A percentile compares a stretch with the other conserved stretches of the same genome.
Conservation (phyloP, 2,888 invertebrate species). For the Brachyptera risi region DNA sequence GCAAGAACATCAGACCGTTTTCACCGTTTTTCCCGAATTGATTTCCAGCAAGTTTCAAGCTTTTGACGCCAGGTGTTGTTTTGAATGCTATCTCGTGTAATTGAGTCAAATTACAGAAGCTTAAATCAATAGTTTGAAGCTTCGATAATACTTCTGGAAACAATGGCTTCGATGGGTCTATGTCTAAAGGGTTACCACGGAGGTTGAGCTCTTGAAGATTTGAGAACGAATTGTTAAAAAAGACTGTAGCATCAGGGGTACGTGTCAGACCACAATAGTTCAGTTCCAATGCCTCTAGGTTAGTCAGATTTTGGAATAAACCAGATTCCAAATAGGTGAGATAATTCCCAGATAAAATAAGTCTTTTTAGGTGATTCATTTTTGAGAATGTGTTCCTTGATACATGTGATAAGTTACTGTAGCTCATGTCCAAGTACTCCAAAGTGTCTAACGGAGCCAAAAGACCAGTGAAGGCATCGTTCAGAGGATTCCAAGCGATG, state of each 20-base stretch:
- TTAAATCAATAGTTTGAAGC: constrained; percentile 59
- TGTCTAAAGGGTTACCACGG: constrained; percentile 61
- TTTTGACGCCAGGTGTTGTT: constrained; percentile 57
- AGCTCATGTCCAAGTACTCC: constrained; percentile 68
- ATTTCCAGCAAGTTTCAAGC: constrained; percentile 59
- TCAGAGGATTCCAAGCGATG: constrained; percentile 65
- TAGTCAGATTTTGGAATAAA: constrained; percentile 62
- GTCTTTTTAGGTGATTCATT: constrained; percentile 61
- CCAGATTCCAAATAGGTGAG: constrained; percentile 62
- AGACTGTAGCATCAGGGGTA: constrained; percentile 60
- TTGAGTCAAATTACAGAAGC: constrained; percentile 59
- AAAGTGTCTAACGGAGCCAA: constrained; percentile 61
- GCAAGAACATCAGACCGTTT: constrained; percentile 17
- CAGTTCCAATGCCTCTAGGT: constrained; percentile 61
- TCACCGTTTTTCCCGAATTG: constrained; percentile 51
- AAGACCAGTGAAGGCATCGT: constrained; percentile 61
- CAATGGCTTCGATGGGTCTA: constrained; percentile 55
- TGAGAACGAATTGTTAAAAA: constrained; percentile 59
- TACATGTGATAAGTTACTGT: constrained; percentile 62
- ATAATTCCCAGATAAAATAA: constrained; percentile 65
- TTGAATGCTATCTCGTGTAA: constrained; percentile 58
- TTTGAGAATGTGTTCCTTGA: constrained; percentile 62
- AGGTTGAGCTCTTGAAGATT: constrained; percentile 63
- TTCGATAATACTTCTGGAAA: constrained; percentile 62
- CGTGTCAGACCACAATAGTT: constrained; percentile 63